Conservation (phyloP, 1,140 invertebrate species). For the Drosophila ironensis region DNA sequence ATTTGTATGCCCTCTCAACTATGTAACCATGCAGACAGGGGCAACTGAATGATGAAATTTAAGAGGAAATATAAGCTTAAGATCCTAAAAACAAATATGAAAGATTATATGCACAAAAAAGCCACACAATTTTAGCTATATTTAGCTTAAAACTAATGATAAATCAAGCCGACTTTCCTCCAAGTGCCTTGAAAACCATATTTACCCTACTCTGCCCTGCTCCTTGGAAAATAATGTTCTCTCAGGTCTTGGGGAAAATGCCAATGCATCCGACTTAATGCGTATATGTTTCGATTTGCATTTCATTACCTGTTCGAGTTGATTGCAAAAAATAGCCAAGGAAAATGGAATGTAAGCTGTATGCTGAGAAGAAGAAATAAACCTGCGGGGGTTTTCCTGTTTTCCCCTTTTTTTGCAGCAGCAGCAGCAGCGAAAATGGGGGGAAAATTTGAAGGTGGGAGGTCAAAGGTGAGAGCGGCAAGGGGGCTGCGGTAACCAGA, state of each 20-base stretch:
- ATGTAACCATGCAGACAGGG: not conserved
- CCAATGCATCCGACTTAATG: conserved; percentile 30
- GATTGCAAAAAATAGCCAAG: conserved; percentile 28
- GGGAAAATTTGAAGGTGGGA: not conserved
- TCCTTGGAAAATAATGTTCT: conserved; percentile 6
- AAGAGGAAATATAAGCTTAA: not conserved
- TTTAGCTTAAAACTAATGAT: too few species aligned
- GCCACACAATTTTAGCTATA: too few species aligned
- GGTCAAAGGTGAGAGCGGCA: not conserved
- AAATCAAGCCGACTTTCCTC: too few species aligned
- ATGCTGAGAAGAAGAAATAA: too few species aligned
- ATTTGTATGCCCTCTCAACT: conserved; percentile 30
- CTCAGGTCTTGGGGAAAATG: conserved; percentile 9
- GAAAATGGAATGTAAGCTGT: conserved; percentile 4
- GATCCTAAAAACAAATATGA: too few species aligned
- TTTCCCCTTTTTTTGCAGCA: not conserved
- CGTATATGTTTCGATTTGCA: conserved; percentile 64
- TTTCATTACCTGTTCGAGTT: conserved; percentile 56
- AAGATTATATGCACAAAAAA: too few species aligned
- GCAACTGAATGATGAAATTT: too few species aligned
- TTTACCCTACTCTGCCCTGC: not conserved
- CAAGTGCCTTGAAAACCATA: not conserved
- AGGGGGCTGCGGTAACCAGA: conserved; percentile 18
- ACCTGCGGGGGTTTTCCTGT: too few species aligned
- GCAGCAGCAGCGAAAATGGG: not conserved